Evolutionary conservation across 2,797 vertebrate species (phyloP), one percentile per base, ranked within the genome.

Genomic region (Aselliscus stoliczkanus): DNA sequence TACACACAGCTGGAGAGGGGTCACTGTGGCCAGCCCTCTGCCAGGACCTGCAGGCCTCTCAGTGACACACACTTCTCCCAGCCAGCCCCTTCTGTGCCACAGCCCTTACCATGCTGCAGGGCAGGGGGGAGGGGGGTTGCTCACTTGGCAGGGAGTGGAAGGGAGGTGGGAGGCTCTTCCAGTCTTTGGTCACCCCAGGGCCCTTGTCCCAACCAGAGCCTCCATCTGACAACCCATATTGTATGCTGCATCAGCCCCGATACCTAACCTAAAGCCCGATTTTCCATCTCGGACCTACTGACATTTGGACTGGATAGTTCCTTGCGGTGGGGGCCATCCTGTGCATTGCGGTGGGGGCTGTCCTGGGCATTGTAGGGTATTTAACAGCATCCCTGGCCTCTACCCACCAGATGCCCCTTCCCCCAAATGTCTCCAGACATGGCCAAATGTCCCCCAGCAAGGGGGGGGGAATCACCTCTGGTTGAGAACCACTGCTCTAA

Each of bases 201-300:
- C 58, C 50, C 14, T 27, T 8, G 64, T 44, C 29, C 62, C 13
- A 17, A 6, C 88, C 50, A 42, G 31, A 31, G 44, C 27, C 39
- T 23, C 39, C 64, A 75, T 60, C 42, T 7, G 20, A 65, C 52
- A 47, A 25, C 12, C 39, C 27, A 11, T 1, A 4, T 3, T 37
- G 1, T 7, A 0, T 37, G 52, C 27, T 23, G 17, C 18, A 21
- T 1, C 1, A 14, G 64, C 7, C 4, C 56, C 34, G 47, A 13
- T 50, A 50, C 13, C 7, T 10, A 44, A 79, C 15, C 25, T 44
- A 69, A 75, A 56, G 2, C 9, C 5, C 8, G 65, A 11, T 34
- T 75, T 69, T 31, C 65, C 18, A 2, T 27, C 69, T 91, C 25
- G 9, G 37, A 29, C 7, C 15, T 50, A 18, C 0, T 29, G 62